These are phyloP conservation scores for Brienomyrus brachyistius DNA, from an alignment of 2,113 vertebrate genomes.

Conservation along the genomic window DNA sequence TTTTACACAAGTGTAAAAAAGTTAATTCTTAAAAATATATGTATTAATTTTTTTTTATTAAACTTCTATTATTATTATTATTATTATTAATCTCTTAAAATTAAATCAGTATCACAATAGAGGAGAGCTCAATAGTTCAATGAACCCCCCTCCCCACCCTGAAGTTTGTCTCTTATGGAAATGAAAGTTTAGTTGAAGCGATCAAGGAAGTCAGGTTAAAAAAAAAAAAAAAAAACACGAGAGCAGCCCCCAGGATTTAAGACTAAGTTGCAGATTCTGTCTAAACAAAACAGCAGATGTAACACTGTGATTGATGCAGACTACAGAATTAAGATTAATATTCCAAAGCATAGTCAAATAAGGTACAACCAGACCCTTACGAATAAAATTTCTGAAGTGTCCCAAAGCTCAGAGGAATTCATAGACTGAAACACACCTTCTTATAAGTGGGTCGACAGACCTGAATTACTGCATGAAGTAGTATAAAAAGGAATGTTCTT, in stretches of 20 bases:
- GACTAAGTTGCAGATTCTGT: not conserved
- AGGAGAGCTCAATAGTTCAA: not conserved
- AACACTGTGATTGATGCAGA: not conserved
- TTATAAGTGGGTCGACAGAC: not conserved
- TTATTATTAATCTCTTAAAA: not conserved
- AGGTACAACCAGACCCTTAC: not conserved
- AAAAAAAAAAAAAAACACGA: not conserved
- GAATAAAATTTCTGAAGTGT: not conserved
- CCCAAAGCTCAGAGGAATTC: not conserved
- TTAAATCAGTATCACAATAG: not conserved
- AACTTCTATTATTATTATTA: not conserved
- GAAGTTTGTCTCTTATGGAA: not conserved
- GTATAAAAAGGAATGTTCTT: not conserved
- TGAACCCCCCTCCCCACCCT: not conserved
- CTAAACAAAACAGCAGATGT: not conserved
- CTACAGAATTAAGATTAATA: not conserved
- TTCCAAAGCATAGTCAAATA: not conserved
- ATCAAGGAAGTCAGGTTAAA: not conserved
- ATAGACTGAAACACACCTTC: not conserved
- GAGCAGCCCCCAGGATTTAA: not conserved
- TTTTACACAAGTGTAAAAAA: not conserved
- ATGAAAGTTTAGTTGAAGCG: not conserved
- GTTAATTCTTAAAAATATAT: not conserved
- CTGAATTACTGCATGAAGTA: not conserved
- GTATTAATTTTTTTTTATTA: not conserved